Conservation (phyloP, 2,888 invertebrate genomes). For the Drosophila fungiperda region DNA sequence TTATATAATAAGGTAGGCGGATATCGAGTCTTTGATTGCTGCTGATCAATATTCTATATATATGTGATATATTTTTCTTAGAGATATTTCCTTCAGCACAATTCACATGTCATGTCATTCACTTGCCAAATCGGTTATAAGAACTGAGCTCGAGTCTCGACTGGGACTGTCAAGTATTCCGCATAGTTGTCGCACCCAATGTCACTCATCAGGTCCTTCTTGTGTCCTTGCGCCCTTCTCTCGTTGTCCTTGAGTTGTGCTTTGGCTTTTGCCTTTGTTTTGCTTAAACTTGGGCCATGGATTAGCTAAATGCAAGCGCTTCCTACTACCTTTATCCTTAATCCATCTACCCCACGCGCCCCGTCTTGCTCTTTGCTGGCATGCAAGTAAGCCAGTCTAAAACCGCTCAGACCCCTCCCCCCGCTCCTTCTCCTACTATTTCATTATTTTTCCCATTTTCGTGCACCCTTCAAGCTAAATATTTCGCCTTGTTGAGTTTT, state of each 20-base stretch:
- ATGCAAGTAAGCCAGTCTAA: conserved; percentile 41
- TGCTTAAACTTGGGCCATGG: conserved; percentile 67
- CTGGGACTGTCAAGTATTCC: conserved; percentile 72
- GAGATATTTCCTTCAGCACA: conserved; percentile 17
- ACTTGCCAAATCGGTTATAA: conserved; percentile 14
- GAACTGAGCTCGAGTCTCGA: conserved; percentile 50
- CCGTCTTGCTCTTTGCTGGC: conserved; percentile 6
- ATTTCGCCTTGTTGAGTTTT: conserved; percentile 72
- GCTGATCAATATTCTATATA: neutral
- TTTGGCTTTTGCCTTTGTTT: conserved; percentile 65
- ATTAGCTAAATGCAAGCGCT: conserved; percentile 72
- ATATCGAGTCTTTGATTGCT: neutral
- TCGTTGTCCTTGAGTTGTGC: conserved; percentile 52
- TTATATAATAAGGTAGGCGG: neutral
- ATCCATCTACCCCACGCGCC: conserved; percentile 4
- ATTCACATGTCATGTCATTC: neutral
- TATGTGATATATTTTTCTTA: neutral
- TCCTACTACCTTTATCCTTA: conserved; percentile 4
- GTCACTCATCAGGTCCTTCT: conserved; percentile 43
- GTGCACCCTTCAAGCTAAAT: conserved; percentile 67
- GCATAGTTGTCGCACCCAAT: conserved; percentile 55
- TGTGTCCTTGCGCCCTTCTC: conserved; percentile 29
- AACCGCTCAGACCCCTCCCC: neutral
- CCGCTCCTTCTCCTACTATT: neutral
- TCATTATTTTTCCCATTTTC: conserved; percentile 21